Evolutionary conservation across 2,888 invertebrate species (phyloP), one percentile per base, ranked within the genome.

Genomic region (Lepidochitona cinerea): DNA sequence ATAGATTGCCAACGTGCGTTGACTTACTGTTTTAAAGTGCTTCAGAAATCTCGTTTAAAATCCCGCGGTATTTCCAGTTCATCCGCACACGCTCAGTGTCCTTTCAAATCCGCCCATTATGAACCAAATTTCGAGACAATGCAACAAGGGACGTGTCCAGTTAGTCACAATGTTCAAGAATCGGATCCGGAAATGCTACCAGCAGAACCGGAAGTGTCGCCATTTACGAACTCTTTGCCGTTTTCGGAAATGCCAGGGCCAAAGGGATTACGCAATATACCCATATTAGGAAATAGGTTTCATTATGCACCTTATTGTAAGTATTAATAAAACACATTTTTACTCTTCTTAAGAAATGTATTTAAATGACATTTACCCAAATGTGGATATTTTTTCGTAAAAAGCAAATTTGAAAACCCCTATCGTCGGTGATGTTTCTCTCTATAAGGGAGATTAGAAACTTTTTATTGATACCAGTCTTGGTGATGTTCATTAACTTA

Each of bases 211-310:
- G 26, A 59, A 59, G 59, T 29, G 49, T 1, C 49, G 29, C 5
- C 14, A 4, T 14, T 59, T 29, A 23, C 59, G 26, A 26, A 26
- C 37, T n/a, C 35, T 37, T 14, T n/a, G 36, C 66, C 66, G 36
- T 66, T 66, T 14, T 35, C 29, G 9, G 66, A 66, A 14, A 36
- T 66, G 37, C 66, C 66, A 2, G 66, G 66, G 29, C 66, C 66
- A 2, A 36, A 36, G 14, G 35, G 66, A 18, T 26, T 66, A 3
- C 14, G 66, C 35, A 66, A 66, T 33, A 14, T 35, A 23, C 66
- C 66, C 1, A 18, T 66, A 26, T 23, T 66, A 18, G 66, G 66
- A 3, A 35, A 36, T 12, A 35, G 66, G 12, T 66, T 66, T 29
- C 35, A 66, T n/a, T 66, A 23, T 35, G 35, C 35, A 4, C 66